Conservation (phyloP, 2,113 vertebrate species). For the Coracopsis vasa region DNA sequence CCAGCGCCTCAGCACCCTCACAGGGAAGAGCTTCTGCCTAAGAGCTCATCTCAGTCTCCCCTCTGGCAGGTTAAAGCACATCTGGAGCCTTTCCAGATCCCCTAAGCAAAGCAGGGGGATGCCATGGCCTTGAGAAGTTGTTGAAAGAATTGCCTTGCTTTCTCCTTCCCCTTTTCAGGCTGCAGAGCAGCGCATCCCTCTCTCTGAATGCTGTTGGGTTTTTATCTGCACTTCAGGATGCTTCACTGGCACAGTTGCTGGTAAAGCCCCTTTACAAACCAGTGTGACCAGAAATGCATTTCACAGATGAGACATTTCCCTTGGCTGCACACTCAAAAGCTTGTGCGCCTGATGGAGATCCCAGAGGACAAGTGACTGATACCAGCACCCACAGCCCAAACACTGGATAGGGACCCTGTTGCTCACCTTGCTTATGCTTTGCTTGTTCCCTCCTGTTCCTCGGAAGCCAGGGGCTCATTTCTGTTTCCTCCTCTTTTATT, state of each 20-base stretch:
- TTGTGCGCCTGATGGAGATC: accelerated
- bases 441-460: neutral
- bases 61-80: neutral
- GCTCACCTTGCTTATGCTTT: neutral
- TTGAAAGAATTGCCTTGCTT: too few relatives aligned
- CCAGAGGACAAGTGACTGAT: neutral
- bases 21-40: neutral
- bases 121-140: accelerated
- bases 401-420: neutral
- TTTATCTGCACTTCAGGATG: too few relatives aligned
- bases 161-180: neutral
- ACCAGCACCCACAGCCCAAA: neutral
- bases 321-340: neutral
- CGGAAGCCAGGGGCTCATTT: neutral
- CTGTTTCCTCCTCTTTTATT: neutral
- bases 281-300: accelerated
- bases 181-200: accelerated
- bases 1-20: neutral
- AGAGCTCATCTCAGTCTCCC: neutral
- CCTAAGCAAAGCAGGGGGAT: neutral
- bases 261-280: neutral
- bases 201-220: accelerated
- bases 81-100: neutral
- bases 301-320: neutral
- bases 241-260: neutral